A percentile compares a stretch with the other conserved stretches of the same genome.
phyloP scores from a whole-genome alignment of 2,888 invertebrate genomes.

The Dorcus hopei region DNA sequence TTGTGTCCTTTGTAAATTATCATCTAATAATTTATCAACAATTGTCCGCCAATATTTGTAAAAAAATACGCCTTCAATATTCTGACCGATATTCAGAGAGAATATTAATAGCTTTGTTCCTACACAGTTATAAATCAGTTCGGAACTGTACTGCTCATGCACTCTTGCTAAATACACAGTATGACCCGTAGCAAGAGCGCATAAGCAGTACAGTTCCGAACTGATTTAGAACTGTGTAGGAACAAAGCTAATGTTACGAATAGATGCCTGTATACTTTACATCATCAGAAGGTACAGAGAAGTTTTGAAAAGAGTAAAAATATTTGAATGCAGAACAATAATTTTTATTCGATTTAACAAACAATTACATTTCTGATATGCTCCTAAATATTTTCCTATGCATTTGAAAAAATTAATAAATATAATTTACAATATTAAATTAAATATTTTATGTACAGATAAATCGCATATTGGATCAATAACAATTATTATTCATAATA shows the following conservation, averaged over 20 bases:
- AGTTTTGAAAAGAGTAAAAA: background rate
- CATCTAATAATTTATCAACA: too few relatives aligned
- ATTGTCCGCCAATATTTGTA: too few relatives aligned
- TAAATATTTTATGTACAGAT: conserved; percentile 13
- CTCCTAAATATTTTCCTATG: conserved; percentile 27
- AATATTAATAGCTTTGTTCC: too few relatives aligned
- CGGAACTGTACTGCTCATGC: too few relatives aligned
- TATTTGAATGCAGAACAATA: conserved; percentile 35
- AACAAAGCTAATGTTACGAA: too few relatives aligned
- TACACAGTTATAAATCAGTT: too few relatives aligned
- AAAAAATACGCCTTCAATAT: background rate
- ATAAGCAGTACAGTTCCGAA: too few relatives aligned
- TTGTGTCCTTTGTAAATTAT: too few relatives aligned
- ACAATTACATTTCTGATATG: conserved; percentile 44
- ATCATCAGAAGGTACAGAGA: background rate
- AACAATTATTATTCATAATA: background rate
- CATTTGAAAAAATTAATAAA: conserved; percentile 26
- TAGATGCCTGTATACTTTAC: background rate
- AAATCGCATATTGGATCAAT: background rate
- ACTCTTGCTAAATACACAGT: too few relatives aligned
- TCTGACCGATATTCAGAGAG: too few relatives aligned
- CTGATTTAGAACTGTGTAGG: too few relatives aligned
- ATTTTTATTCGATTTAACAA: conserved; percentile 44
- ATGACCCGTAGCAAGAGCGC: too few relatives aligned
- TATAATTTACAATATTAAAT: conserved; percentile 12